phyloP scores from a whole-genome alignment of 1,140 invertebrate genomes.

The Psilanteris sp. region DNA sequence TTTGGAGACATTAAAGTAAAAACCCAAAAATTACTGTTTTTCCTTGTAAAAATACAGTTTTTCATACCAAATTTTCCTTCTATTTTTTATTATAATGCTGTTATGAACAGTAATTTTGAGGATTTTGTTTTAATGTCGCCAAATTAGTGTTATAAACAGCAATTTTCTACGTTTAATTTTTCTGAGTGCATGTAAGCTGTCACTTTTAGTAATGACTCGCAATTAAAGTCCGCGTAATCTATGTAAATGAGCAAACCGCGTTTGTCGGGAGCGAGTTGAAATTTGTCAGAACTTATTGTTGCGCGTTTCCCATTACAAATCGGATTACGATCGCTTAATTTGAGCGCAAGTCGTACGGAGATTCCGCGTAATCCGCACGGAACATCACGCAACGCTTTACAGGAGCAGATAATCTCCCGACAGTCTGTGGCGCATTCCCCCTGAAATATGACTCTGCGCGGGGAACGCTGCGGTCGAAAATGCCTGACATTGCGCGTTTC shows the following conservation, averaged over 20 bases:
- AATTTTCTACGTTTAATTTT: no score
- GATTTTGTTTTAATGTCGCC: no score
- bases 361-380: slow-evolving; percentile 34
- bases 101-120: no score
- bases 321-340: slow-evolving; percentile 46
- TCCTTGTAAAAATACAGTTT: no score
- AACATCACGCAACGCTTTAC: slow-evolving; percentile 32
- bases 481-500: slow-evolving; percentile 29
- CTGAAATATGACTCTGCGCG: slow-evolving; percentile 4
- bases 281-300: slow-evolving; percentile 13
- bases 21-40: no score
- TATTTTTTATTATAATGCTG: no score
- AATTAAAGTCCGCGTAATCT: not conserved
- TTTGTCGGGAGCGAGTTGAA: not conserved
- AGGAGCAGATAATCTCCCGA: slow-evolving; percentile 32
- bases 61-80: no score
- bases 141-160: no score
- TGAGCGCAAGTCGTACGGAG: slow-evolving; percentile 37
- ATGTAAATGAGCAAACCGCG: not conserved
- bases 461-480: slow-evolving; percentile 16
- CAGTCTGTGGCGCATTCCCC: not conserved
- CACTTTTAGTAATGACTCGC: no score
- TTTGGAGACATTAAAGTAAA: no score
- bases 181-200: no score
- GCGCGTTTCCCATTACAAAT: slow-evolving; percentile 30